These are phyloP conservation scores for Hypanus sabinus DNA, from an alignment of 2,113 vertebrate genomes.

Conservation along the genomic window DNA sequence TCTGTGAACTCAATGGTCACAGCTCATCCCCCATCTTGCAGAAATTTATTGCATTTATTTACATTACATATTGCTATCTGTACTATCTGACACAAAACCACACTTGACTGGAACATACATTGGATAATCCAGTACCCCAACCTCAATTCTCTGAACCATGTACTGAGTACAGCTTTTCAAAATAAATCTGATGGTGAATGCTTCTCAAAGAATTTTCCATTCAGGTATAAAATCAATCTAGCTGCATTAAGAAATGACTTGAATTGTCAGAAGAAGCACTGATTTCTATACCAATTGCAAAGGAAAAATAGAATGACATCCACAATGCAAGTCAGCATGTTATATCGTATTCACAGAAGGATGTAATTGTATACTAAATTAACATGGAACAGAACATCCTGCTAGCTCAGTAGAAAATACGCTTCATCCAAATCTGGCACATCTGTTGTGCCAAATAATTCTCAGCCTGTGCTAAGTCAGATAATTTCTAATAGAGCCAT, in stretches of 20 bases:
- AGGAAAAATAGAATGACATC: neutral
- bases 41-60: neutral
- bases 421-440: neutral
- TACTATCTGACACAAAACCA: neutral
- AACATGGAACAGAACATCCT: neutral
- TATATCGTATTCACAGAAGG: neutral
- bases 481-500: neutral
- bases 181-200: neutral
- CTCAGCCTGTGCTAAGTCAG: neutral
- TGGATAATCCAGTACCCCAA: neutral
- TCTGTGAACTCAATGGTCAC: too few relatives aligned
- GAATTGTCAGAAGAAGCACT: neutral
- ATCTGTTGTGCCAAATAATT: neutral
- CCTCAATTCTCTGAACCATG: neutral
- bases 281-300: neutral
- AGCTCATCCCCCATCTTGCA: too few relatives aligned
- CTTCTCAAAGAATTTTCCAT: neutral
- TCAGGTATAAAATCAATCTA: constrained; percentile 17
- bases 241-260: neutral
- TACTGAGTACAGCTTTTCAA: neutral
- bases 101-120: neutral
- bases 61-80: neutral
- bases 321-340: neutral
- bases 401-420: neutral
- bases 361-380: neutral